Conservation (phyloP, 1,140 invertebrate species). For the Thaumetopoea pityocampa region DNA sequence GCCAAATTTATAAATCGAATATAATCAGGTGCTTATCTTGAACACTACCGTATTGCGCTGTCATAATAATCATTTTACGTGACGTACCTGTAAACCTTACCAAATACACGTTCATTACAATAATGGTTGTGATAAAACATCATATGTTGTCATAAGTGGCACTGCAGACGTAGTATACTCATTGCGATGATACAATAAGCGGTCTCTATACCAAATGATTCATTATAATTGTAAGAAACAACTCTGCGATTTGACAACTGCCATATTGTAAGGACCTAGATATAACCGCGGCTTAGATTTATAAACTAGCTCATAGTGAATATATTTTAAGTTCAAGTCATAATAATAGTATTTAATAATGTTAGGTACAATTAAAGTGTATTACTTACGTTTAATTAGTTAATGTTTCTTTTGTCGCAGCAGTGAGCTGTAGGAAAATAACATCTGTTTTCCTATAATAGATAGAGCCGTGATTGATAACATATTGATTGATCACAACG, state of each 20-base stretch:
- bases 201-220: conserved; percentile 52
- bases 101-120: conserved; percentile 61
- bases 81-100: conserved; percentile 56
- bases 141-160: conserved; percentile 45
- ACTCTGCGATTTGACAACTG: conserved; percentile 72
- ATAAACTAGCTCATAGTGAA: conserved; percentile 41
- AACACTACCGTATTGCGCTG: conserved; percentile 1
- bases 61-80: conserved; percentile 32
- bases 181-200: conserved; percentile 46
- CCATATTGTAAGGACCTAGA: conserved; percentile 71
- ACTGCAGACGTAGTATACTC: conserved; percentile 31
- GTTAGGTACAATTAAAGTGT: conserved; percentile 56
- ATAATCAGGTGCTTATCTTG: conserved; percentile 14
- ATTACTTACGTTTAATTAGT: conserved; percentile 22
- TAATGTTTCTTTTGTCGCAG: conserved; percentile 10
- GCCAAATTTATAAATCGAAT: conserved; percentile 11
- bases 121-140: conserved; percentile 69
- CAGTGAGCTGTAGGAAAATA: conserved; percentile 6
- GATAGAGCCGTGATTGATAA: no score
- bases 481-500: neutral
- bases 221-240: conserved; percentile 46
- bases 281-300: conserved; percentile 50
- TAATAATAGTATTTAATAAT: conserved; percentile 70
- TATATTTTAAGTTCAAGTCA: conserved; percentile 68
- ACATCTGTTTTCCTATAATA: neutral